phyloP scores from a whole-genome alignment of 1,140 invertebrate species.

The Drosophila jambulina region DNA sequence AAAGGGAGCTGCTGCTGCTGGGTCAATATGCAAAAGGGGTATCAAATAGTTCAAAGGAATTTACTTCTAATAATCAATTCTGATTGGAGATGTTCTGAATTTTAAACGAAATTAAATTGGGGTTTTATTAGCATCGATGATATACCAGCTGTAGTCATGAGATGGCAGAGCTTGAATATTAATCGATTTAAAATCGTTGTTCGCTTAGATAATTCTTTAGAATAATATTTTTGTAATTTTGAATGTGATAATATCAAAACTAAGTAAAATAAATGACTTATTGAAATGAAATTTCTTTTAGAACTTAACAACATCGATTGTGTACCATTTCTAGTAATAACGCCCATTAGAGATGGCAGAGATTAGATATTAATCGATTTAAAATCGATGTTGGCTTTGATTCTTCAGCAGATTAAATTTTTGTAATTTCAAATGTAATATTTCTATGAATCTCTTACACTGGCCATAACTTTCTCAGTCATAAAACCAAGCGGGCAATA shows the following conservation, averaged over 20 bases:
- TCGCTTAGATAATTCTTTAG: too few species aligned
- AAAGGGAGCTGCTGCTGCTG: not conserved
- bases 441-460: not conserved
- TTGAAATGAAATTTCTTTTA: too few species aligned
- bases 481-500: slow-evolving; percentile 4
- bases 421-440: not conserved
- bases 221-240: too few species aligned
- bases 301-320: too few species aligned
- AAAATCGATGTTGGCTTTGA: not conserved
- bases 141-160: too few species aligned
- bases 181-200: too few species aligned
- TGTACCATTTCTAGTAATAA: too few species aligned
- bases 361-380: not conserved
- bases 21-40: not conserved
- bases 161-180: too few species aligned
- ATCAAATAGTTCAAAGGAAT: slow-evolving; percentile 17
- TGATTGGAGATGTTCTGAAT: not conserved
- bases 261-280: too few species aligned
- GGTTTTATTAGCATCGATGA: not conserved
- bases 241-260: too few species aligned
- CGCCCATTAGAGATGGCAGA: not conserved
- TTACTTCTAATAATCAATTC: not conserved
- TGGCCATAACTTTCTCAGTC: not conserved
- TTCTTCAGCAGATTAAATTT: not conserved
- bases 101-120: not conserved